Base-by-base conservation (phyloP, 64 coral and sea anemone genomes). In the Astreopora myriophthalma region DNA sequence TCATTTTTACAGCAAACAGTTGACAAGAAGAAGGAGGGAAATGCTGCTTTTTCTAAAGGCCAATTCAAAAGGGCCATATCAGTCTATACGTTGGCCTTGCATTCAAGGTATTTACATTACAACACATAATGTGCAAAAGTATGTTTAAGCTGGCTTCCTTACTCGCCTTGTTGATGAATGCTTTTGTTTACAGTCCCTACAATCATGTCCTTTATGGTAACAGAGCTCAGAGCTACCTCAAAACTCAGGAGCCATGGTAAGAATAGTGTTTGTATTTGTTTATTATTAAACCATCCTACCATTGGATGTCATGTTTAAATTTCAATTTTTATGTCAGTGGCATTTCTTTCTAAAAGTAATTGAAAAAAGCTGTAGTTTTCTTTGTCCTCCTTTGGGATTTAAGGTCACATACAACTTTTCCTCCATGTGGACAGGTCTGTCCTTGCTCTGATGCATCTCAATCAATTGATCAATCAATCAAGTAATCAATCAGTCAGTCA, bases 181-280 rank as follows among this genome's bases (percentile, higher is more conserved):
- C 57, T 36, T 60, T 71, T 68, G 17, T 73, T 55, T 83, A 24
- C 69, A 98, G 96, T 5, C 90, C 93, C 35, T 98, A 92, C 37
- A 98, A 79, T 78, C 84, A 95, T 49, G 92, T 98, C 20, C 66
- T 98, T 42, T 98, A 93, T 95, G 90, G 96, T 34, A 98, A 98
- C 71, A 76, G 96, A 91, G 94, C 96, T 71, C 96, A 98, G 26
- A 98, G 93, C 44, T 95, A 84, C 58, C 86, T 93, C 38, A 95
- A 94, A 74, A 90, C 87, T 57, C 75, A 89, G 39, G 75, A 98
- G 20, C 74, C 48, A 35, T 66, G 90, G 96, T 92, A 67, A 75
- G 58, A 19, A 29, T 20, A 26, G 8, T 35, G 34, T 8, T 4
- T 49, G 3, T 52, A 14, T 4, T 30, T 28, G 33, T 29, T 13